Evolutionary conservation across 1,140 invertebrate genomes (phyloP).

Genomic region (Brachionus koreanus): DNA sequence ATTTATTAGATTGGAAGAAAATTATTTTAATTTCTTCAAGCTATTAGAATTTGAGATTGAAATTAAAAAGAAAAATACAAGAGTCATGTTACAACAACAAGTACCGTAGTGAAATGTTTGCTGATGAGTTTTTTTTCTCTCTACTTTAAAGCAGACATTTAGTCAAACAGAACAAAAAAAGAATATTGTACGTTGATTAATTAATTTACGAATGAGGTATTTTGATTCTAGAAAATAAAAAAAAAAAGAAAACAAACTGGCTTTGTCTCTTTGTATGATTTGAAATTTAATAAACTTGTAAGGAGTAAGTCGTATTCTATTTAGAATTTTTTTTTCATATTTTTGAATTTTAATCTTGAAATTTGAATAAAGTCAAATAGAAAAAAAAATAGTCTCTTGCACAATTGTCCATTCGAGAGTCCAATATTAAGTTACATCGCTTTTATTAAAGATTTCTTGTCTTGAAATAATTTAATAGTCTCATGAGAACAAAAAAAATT

Average conservation of each 20-base stretch:
- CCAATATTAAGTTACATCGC: neutral
- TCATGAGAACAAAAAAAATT: neutral
- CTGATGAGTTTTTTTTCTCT: neutral
- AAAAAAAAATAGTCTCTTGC: neutral
- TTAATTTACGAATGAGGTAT: neutral
- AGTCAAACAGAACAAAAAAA: neutral
- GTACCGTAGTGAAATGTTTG: neutral
- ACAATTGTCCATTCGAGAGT: neutral
- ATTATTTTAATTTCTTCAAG: neutral
- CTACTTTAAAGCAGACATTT: neutral
- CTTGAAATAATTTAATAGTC: neutral
- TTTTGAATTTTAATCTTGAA: slow-evolving; percentile 4
- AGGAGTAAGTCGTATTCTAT: neutral
- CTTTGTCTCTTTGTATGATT: neutral
- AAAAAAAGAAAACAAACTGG: neutral
- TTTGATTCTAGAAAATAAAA: neutral
- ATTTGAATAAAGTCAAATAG: slow-evolving; percentile 10
- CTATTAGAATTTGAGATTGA: neutral
- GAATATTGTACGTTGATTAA: neutral
- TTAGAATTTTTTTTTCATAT: neutral
- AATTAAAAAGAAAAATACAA: no score
- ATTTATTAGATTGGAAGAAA: neutral
- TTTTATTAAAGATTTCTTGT: neutral
- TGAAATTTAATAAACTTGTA: neutral
- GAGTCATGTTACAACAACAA: neutral